These are phyloP conservation scores for Hydropotes inermis DNA, from an alignment of 2,113 vertebrate species.

Conservation along the genomic window DNA sequence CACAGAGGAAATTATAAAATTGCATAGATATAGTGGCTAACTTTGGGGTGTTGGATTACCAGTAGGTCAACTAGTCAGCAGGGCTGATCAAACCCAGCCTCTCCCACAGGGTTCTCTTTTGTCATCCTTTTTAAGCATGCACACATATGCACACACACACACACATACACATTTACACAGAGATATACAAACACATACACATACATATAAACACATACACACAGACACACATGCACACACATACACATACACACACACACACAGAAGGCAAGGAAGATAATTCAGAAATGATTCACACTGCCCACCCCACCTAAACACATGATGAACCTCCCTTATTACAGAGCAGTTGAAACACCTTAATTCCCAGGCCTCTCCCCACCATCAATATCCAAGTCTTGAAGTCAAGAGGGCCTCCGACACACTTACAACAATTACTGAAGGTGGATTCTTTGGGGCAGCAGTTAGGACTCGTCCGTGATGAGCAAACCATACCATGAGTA, in stretches of 20 bases:
- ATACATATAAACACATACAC: neutral
- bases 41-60: neutral
- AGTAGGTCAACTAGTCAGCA: neutral
- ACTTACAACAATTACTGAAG: rapidly evolving
- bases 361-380: neutral
- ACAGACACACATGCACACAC: neutral
- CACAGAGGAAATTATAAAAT: neutral
- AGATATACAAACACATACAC: neutral
- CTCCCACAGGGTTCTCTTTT: neutral
- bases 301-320: neutral
- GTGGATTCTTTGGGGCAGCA: neutral
- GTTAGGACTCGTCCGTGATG: rapidly evolving
- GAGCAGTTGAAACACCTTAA: neutral
- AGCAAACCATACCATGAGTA: rapidly evolving
- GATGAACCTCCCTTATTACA: rapidly evolving
- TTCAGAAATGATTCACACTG: neutral
- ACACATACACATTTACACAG: neutral
- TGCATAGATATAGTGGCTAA: neutral
- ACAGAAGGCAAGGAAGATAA: neutral
- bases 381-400: neutral
- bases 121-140: neutral
- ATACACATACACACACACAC: neutral
- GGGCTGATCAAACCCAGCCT: neutral
- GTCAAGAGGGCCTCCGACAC: neutral
- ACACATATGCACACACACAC: neutral